Conservation (phyloP, 2,888 invertebrate species). For the Romanomermis culicivorax region DNA sequence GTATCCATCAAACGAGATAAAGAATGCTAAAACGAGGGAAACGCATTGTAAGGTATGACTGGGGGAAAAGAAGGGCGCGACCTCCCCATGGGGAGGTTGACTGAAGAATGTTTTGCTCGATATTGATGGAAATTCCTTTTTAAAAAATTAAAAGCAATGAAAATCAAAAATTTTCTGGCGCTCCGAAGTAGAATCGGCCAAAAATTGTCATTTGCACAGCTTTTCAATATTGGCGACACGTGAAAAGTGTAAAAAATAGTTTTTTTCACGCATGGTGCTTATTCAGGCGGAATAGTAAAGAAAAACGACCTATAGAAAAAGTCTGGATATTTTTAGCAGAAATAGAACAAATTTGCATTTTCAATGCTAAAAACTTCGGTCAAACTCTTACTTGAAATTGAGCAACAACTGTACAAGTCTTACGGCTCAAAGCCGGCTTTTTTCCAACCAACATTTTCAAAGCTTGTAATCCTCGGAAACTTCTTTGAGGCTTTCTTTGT, state of each 20-base stretch:
- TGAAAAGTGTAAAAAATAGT: too few species aligned
- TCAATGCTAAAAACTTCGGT: too few species aligned
- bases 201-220: too few species aligned
- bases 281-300: too few species aligned
- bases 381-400: conserved; percentile 51
- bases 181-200: too few species aligned
- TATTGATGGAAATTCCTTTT: too few species aligned
- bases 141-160: too few species aligned
- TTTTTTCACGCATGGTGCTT: too few species aligned
- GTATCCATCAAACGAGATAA: conserved; percentile 77
- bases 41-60: background rate
- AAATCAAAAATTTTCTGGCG: too few species aligned
- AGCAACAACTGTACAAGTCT: conserved; percentile 68
- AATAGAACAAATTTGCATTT: conserved; percentile 5
- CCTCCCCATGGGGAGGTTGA: too few species aligned
- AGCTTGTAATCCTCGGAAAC: conserved; percentile 67
- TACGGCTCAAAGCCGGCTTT: conserved; percentile 28
- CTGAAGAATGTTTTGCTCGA: too few species aligned
- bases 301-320: background rate
- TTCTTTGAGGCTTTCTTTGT: conserved; percentile 23
- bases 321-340: conserved; percentile 3
- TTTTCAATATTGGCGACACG: too few species aligned
- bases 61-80: background rate
- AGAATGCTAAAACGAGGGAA: conserved; percentile 47
- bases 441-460: conserved; percentile 60